Evolutionary conservation across 2,888 invertebrate species (phyloP), one percentile per base, ranked within the genome.

Genomic region (Clepsis dumicolana): DNA sequence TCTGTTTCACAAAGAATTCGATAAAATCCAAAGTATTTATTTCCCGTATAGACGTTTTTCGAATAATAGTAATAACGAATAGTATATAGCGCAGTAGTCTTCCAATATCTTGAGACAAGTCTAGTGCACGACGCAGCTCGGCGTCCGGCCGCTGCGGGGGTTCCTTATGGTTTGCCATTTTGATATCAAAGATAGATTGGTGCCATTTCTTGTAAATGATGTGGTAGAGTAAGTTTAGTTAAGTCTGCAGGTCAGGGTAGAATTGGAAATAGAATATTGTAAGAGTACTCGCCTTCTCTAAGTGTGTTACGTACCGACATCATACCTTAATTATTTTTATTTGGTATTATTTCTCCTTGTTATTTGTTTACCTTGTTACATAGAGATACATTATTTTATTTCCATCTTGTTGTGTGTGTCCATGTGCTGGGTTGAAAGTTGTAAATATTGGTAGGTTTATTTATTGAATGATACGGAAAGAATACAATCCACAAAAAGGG

Each of bases 111-210:
- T 87, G 91, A 88, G 89, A 90, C 88, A 25, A 50, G 83, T 80
- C 81, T 75, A 78, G 83, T 80, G 80, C 81, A 76, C 79, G 72
- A 82, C 77, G 86, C 83, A 76, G 81, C 80, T 75, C 77, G 69
- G 85, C 81, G 89, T 88, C 88, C 81, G 89, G 88, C 88, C 87
- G 90, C 89, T 84, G 89, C 87, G 89, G 86, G 90, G 91, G 89
- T 89, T 91, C 91, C 91, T 87, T 91, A 89, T 89, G 91, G 92
- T 88, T 93, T 93, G 93, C 93, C 93, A 93, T 93, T 93, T 85
- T 89, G 86, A 93, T 93, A 93, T 93, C 93, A 93, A 93, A 93
- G 93, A 93, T 93, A 93, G 93, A 91, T 93, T 91, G 93, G 93
- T 93, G 93, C 93, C 93, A 93, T 93, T 92, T 91, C 90, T 90